Base-by-base conservation (phyloP, 2,888 invertebrate species). In the Thereva nobilitata region DNA sequence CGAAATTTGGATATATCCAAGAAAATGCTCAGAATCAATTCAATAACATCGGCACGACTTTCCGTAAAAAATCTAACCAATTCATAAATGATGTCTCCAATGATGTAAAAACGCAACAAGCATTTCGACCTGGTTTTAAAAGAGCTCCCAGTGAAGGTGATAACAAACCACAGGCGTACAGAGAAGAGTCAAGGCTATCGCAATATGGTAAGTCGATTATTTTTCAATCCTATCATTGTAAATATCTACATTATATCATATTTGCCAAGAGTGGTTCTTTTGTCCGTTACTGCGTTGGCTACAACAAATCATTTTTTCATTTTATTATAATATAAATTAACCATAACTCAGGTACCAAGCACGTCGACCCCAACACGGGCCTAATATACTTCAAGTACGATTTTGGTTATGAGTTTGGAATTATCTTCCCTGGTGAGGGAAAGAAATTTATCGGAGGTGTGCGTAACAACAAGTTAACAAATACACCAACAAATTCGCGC, bases 321-420 rank as follows among this genome's bases (percentile, higher is more conserved):
- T 23, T 23, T 23, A 45, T 49, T 52, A 23, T 42, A 52, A 55
- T 44, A 66, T 70, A 54, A 69, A 70, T 63, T 68, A 53, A 67
- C 66, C 44, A 66, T 68, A 64, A 67, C 47, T 47, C 76, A 89
- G 90, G 90, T 79, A 88, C 89, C 72, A 89, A 89, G 80, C 89
- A 88, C 79, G 86, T 89, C 76, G 89, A 90, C 78, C 89, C 89
- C 71, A 87, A 89, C 75, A 89, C 89, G 56, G 89, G 89, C 72
- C 82, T 90, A 69, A 89, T 90, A 75, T 90, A 90, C 83, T 90
- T 90, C 84, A 90, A 90, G 82, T 90, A 90, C 78, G 90, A 90
- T 82, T 90, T 90, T 76, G 90, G 90, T 73, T 90, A 90, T 79
- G 90, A 90, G 78, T 90, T 90, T 76, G 90, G 90, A 69, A 86